phyloP scores from a whole-genome alignment of 2,113 vertebrate species.

The Hydrochoerus hydrochaeris region DNA sequence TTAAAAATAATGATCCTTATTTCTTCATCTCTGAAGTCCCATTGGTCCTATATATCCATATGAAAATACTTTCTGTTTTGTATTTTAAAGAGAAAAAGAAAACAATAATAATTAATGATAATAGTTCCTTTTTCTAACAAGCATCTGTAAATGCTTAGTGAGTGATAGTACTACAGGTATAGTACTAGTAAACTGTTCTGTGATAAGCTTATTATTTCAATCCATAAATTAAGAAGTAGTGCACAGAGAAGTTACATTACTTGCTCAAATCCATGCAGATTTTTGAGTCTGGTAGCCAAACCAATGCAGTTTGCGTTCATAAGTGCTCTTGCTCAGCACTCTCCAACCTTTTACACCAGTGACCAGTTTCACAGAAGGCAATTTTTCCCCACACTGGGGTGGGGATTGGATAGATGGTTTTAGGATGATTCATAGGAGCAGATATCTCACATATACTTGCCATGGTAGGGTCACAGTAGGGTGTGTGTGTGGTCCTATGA shows the following conservation, averaged over 20 bases:
- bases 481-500: background rate
- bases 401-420: background rate
- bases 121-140: background rate
- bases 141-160: conserved; percentile 7
- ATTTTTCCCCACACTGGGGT: background rate
- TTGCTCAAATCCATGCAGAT: background rate
- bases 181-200: background rate
- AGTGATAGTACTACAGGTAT: background rate
- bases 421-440: background rate
- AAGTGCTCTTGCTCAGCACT: background rate
- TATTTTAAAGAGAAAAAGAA: too few relatives aligned
- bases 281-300: background rate
- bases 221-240: background rate
- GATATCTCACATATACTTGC: background rate
- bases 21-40: background rate
- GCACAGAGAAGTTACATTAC: background rate
- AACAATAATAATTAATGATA: too few relatives aligned
- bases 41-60: background rate
- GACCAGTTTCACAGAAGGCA: background rate
- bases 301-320: background rate
- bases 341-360: background rate
- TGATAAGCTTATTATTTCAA: background rate
- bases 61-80: background rate
- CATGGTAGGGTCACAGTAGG: background rate
- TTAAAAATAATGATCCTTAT: background rate